These are phyloP conservation scores for Cephalopachus bancanus DNA, from an alignment of 2,797 vertebrate genomes.

Conservation along the genomic window DNA sequence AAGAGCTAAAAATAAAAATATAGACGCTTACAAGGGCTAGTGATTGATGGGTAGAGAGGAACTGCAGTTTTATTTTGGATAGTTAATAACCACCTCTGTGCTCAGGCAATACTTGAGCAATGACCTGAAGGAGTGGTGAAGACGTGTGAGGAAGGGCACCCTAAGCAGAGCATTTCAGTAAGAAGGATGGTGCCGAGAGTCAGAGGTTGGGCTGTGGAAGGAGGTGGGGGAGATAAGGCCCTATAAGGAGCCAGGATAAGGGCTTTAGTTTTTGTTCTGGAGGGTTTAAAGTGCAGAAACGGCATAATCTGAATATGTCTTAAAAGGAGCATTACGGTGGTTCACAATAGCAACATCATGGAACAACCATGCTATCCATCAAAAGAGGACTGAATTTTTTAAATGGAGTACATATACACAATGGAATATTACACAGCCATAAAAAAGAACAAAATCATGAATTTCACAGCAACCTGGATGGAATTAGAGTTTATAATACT, in stretches of 20 bases:
- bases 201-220: accelerated
- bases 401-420: too few relatives aligned
- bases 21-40: background rate
- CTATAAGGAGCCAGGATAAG: background rate
- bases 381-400: too few relatives aligned
- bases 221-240: background rate
- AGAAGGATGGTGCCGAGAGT: background rate
- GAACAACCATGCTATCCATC: too few relatives aligned
- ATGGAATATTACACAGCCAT: too few relatives aligned
- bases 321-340: background rate
- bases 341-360: too few relatives aligned
- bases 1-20: conserved; percentile 34
- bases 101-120: background rate
- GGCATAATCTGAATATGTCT: background rate
- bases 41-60: background rate
- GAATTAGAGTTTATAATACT: too few relatives aligned
- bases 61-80: conserved; percentile 15
- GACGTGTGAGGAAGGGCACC: background rate
- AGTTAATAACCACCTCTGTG: background rate
- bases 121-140: background rate
- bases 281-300: conserved; percentile 51
- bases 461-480: too few relatives aligned
- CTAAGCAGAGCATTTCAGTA: background rate
- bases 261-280: conserved; percentile 27
- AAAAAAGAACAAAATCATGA: too few relatives aligned